Percentiles rank a stretch among this genome's conserved stretches.
These are phyloP conservation scores for Egretta garzetta DNA, from an alignment of 2,113 vertebrate genomes.

Conservation along the genomic window DNA sequence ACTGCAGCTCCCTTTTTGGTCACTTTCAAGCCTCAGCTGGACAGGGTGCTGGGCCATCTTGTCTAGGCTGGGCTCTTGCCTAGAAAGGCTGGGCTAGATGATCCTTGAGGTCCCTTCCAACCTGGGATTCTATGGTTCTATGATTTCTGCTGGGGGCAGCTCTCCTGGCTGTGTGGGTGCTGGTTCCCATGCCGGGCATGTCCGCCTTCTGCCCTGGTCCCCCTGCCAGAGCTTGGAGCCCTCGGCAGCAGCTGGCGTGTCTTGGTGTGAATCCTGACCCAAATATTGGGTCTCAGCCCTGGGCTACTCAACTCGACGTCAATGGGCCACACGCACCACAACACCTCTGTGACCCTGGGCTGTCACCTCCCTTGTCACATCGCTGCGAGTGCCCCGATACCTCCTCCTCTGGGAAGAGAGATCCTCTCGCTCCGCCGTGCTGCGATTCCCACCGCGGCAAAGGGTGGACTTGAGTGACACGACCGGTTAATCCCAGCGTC, in stretches of 20 bases:
- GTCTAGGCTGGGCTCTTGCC: too few species aligned
- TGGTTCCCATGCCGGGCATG: accelerated
- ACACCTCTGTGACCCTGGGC: not conserved
- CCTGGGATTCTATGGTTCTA: too few species aligned
- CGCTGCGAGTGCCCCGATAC: not conserved
- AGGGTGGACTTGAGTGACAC: not conserved
- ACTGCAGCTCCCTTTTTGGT: not conserved
- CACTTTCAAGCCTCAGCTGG: too few species aligned
- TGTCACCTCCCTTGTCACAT: not conserved
- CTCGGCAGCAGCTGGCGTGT: not conserved
- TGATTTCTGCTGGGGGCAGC: not conserved
- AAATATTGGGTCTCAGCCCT: not conserved
- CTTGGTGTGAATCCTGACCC: not conserved
- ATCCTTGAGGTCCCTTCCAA: too few species aligned
- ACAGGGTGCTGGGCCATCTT: too few species aligned
- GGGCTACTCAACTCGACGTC: not conserved
- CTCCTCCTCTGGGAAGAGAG: not conserved
- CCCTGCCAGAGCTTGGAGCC: not conserved
- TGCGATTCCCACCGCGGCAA: not conserved
- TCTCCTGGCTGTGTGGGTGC: not conserved
- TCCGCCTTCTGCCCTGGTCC: not conserved
- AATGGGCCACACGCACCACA: accelerated
- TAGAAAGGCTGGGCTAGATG: too few species aligned
- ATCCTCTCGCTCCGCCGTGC: not conserved
- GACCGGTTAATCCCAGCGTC: not conserved